Base-by-base conservation (phyloP, 2,797 vertebrate species). In the Platyrinchus mystaceus region DNA sequence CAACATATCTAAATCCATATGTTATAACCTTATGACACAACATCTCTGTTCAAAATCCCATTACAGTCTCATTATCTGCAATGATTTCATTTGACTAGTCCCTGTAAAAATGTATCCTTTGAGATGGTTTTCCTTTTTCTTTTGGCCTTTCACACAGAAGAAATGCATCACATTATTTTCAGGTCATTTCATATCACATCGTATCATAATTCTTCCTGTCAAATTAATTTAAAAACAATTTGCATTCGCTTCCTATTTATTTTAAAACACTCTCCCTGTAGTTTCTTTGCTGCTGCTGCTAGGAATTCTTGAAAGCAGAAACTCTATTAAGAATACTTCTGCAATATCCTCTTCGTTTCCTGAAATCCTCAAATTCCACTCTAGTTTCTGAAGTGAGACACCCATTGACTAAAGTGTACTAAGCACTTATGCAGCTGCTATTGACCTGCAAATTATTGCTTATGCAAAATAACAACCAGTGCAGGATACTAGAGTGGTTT, bases 61-160 rank as follows among this genome's bases (percentile, higher is more conserved):
- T 87, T 93, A 92, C 59, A 70, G 62, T 83, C 71, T 94, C 69
- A 87, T 94, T 95, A 88, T 92, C 76, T 95, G 46, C 23, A 78
- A 60, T 77, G 55, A 95, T 89, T 82, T 84, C 26, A 34, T 90
- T 89, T 84, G 64, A 92, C 64, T 80, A 77, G 71, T 78, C 21
- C n/a, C 36, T 64, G n/a, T 87, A 75, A 92, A 90, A 92, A 91
- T 34, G 28, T 43, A 75, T 52, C 36, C n/a, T 77, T 77, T 53
- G 46, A 83, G 56, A 79, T 67, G 58, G 20, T 68, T 46, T 23
- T 73, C 15, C 63, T 79, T 92, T 90, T 79, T 75, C 19, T 84
- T 4, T 71, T 89, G n/a, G n/a, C 30, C 23, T 21, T 83, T 75
- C 50, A 79, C 26, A 50, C 8, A 64, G 44, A 71, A 94, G 55